phyloP scores from a whole-genome alignment of 2,113 vertebrate genomes.

The Hyperoodon ampullatus region DNA sequence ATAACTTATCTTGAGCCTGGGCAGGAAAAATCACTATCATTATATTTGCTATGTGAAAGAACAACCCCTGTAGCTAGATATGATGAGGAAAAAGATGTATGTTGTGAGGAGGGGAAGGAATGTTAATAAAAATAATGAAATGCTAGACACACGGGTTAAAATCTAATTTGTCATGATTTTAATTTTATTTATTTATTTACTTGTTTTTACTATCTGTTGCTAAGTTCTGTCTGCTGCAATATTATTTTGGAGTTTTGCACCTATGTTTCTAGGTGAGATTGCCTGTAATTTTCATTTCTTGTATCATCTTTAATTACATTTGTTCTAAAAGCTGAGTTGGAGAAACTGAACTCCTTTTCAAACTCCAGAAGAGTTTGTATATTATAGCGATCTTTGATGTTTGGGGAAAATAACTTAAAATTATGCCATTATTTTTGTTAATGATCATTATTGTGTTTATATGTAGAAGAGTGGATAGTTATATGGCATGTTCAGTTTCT shows the following conservation, averaged over 20 bases:
- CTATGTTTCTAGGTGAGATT: background rate
- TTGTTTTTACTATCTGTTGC: background rate
- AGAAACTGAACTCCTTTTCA: background rate
- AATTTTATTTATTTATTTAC: background rate
- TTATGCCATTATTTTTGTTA: background rate
- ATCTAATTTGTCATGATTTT: background rate
- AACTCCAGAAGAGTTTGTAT: background rate
- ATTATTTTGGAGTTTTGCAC: background rate
- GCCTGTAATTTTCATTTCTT: background rate
- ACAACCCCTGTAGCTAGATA: background rate
- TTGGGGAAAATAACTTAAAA: background rate
- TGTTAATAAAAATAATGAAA: slow-evolving; percentile 2
- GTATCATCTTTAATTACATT: background rate
- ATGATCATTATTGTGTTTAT: background rate
- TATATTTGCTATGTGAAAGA: background rate
- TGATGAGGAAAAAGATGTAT: background rate
- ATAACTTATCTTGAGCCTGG: background rate
- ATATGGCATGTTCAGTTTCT: background rate
- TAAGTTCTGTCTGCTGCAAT: background rate
- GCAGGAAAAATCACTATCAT: background rate
- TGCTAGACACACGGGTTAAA: background rate
- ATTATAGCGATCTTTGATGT: background rate
- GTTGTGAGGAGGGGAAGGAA: background rate
- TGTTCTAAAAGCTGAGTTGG: slow-evolving; percentile 15
- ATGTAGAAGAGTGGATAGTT: background rate